phyloP scores from a whole-genome alignment of 2,113 vertebrate genomes.

The Malurus alboscapulatus region DNA sequence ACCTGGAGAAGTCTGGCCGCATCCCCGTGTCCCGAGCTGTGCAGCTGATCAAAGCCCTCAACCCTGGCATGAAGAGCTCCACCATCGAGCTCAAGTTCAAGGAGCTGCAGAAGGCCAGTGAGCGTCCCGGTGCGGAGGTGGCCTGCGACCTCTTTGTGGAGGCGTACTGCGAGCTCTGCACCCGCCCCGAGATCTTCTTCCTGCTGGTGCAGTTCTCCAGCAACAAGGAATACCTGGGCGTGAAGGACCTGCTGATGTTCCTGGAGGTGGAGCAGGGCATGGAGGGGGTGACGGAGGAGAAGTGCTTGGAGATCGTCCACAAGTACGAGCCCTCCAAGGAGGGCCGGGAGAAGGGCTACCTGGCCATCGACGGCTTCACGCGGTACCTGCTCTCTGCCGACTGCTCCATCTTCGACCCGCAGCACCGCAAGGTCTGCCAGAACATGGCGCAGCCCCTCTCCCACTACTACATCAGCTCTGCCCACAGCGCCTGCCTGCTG shows the following conservation, averaged over 20 bases:
- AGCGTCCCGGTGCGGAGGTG: constrained; percentile 77
- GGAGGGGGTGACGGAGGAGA: constrained; percentile 86
- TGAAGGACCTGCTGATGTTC: constrained; percentile 89
- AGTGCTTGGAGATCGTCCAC: constrained; percentile 84
- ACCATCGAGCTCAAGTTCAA: constrained; percentile 90
- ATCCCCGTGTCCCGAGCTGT: constrained; percentile 84
- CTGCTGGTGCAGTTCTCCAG: constrained; percentile 91
- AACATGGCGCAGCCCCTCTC: constrained; percentile 90
- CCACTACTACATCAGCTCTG: constrained; percentile 93
- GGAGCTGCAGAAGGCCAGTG: constrained; percentile 86
- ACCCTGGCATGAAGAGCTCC: constrained; percentile 88
- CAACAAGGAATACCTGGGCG: constrained; percentile 91
- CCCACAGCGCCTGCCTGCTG: constrained; percentile 86
- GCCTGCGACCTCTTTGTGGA: constrained; percentile 85
- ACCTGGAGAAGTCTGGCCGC: constrained; percentile 80
- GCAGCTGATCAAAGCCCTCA: constrained; percentile 88
- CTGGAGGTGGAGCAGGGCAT: constrained; percentile 92
- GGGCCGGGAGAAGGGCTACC: constrained; percentile 83
- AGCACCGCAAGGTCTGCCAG: constrained; percentile 90
- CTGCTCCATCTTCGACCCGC: constrained; percentile 91
- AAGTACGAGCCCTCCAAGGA: constrained; percentile 89
- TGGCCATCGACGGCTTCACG: constrained; percentile 89
- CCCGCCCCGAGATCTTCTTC: constrained; percentile 91
- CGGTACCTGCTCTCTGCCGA: constrained; percentile 91
- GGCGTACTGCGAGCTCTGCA: constrained; percentile 89